Percentiles rank a stretch among this genome's conserved stretches.
Conservation (phyloP, 1,140 invertebrate genomes). For the Holotrichia oblita region DNA sequence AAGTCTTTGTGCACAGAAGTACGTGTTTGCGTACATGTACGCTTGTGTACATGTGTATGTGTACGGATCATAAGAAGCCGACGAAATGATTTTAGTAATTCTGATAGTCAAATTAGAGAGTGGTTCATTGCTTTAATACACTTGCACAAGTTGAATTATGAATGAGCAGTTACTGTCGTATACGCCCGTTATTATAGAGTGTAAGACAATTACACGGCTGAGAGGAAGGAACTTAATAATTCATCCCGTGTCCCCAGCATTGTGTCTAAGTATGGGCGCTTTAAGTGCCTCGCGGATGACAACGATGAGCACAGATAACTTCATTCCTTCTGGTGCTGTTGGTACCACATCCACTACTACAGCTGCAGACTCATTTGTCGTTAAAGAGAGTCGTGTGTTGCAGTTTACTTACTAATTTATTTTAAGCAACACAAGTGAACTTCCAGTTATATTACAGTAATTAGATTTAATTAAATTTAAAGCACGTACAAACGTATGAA, state of each 20-base stretch:
- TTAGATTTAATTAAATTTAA: too few relatives aligned
- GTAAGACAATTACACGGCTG: slow-evolving; percentile 59
- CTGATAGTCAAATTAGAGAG: slow-evolving; percentile 41
- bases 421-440: neutral
- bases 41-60: neutral
- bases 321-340: slow-evolving; percentile 15
- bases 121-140: slow-evolving; percentile 54
- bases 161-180: slow-evolving; percentile 58
- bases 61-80: slow-evolving; percentile 26
- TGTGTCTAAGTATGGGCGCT: slow-evolving; percentile 47
- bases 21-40: neutral
- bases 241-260: slow-evolving; percentile 57
- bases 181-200: slow-evolving; percentile 56
- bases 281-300: slow-evolving; percentile 27
- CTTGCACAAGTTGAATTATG: slow-evolving; percentile 56
- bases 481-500: too few relatives aligned
- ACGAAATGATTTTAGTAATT: slow-evolving; percentile 38
- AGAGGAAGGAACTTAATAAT: slow-evolving; percentile 60
- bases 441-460: neutral
- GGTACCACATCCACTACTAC: neutral
- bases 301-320: slow-evolving; percentile 25
- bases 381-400: neutral
- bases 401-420: neutral
- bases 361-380: neutral
- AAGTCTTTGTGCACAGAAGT: slow-evolving; percentile 11